Evolutionary conservation across 2,888 invertebrate genomes (phyloP).

Genomic region (Pachydiplax longipennis): DNA sequence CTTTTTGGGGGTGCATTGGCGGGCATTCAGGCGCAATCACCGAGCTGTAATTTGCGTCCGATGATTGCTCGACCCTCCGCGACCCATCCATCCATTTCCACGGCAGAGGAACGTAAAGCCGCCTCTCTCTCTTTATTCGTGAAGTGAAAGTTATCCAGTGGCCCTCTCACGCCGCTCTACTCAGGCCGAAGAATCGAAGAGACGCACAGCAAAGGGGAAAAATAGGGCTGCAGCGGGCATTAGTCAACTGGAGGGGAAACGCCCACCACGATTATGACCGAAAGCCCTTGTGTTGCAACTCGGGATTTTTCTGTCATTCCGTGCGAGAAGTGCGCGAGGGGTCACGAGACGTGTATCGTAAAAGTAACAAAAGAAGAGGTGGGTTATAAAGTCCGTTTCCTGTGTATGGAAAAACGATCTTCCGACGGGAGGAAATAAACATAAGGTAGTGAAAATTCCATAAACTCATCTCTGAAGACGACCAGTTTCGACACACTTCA

Average conservation of each 20-base stretch:
- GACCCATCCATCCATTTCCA: neutral
- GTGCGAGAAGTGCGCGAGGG: too few relatives aligned
- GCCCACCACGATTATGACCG: neutral
- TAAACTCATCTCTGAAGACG: too few relatives aligned
- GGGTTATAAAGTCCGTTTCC: too few relatives aligned
- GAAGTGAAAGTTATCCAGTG: neutral
- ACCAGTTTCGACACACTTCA: too few relatives aligned
- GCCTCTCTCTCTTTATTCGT: neutral
- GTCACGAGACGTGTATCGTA: too few relatives aligned
- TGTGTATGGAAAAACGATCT: too few relatives aligned
- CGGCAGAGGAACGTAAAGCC: neutral
- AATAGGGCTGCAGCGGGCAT: neutral
- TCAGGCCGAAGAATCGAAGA: neutral
- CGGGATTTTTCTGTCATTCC: neutral
- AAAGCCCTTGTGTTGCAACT: neutral
- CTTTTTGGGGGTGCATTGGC: neutral
- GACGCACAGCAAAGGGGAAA: neutral
- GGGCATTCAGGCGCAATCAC: neutral
- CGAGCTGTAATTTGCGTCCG: constrained; percentile 1
- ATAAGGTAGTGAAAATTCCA: too few relatives aligned
- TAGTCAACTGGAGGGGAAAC: neutral
- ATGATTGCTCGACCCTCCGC: constrained; percentile 13
- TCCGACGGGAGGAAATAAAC: too few relatives aligned
- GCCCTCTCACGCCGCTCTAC: neutral
- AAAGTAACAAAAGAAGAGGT: too few relatives aligned